Conservation (phyloP, 2,888 invertebrate species). For the Chrysolina haemoptera region DNA sequence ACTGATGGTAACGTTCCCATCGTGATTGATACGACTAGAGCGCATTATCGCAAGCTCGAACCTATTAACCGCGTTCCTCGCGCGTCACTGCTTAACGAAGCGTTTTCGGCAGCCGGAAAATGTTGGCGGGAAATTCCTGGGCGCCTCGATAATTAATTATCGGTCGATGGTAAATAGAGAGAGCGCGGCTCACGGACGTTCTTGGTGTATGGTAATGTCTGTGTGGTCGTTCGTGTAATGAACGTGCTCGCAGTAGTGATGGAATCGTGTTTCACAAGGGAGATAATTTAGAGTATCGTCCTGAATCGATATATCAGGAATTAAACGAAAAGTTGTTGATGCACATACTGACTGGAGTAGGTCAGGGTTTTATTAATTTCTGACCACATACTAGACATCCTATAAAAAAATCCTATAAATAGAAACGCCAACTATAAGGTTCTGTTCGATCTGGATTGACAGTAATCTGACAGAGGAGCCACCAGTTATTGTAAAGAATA, state of each 20-base stretch:
- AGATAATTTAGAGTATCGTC: neutral
- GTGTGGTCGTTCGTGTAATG: conserved; percentile 20
- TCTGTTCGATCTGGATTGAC: no score
- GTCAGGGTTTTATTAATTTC: no score
- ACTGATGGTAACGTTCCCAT: no score
- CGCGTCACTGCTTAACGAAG: neutral
- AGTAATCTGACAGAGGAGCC: no score
- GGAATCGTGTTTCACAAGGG: conserved; percentile 5
- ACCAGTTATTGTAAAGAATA: no score
- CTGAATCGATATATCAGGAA: neutral
- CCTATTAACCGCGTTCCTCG: neutral
- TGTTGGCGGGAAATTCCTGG: conserved; percentile 16
- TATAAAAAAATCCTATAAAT: no score
- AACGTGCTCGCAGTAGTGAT: conserved; percentile 4
- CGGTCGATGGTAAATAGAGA: conserved; percentile 18
- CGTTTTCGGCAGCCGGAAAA: conserved; percentile 13
- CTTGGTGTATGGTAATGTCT: conserved; percentile 14
- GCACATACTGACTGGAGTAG: no score
- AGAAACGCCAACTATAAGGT: no score
- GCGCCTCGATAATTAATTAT: conserved; percentile 5
- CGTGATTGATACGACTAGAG: neutral
- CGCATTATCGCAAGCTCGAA: neutral
- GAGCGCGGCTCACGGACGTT: conserved; percentile 12
- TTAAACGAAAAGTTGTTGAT: neutral
- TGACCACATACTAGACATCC: no score